A percentile compares a stretch with the other conserved stretches of the same genome.
These are phyloP conservation scores for Decapterus maruadsi DNA, from an alignment of 2,797 vertebrate genomes.

Conservation along the genomic window DNA sequence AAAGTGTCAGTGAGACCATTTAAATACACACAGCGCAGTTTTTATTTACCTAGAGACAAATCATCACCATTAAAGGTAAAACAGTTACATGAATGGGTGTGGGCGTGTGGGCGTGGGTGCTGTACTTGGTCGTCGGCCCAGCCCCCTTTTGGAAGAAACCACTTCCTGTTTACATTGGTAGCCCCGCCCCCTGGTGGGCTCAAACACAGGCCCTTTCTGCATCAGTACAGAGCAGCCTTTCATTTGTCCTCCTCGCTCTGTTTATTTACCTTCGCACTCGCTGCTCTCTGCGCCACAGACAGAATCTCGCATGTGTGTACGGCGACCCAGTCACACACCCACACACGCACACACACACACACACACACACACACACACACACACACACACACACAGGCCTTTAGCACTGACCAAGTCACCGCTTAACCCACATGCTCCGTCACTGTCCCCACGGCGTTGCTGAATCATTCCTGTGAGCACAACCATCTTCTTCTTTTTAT, in stretches of 20 bases:
- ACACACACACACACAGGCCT: constrained; percentile 19
- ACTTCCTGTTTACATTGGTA: constrained; percentile 88
- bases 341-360: constrained; percentile 12
- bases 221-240: constrained; percentile 67
- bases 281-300: constrained; percentile 68
- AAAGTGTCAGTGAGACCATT: background rate
- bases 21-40: background rate
- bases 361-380: constrained; percentile 16
- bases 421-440: constrained; percentile 55
- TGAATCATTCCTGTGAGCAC: constrained; percentile 47
- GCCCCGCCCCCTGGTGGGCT: constrained; percentile 42
- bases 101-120: constrained; percentile 15
- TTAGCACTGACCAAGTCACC: constrained; percentile 46
- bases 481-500: constrained; percentile 22
- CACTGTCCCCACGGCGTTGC: constrained; percentile 44
- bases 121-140: constrained; percentile 39
- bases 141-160: constrained; percentile 63
- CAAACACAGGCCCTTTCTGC: constrained; percentile 80
- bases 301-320: constrained; percentile 48
- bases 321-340: constrained; percentile 19
- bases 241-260: constrained; percentile 50
- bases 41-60: background rate
- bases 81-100: constrained; percentile 2
- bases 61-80: constrained; percentile 18
- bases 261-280: constrained; percentile 77